Evolutionary conservation across 2,113 vertebrate species (phyloP), one percentile per base, ranked within the genome.

Genomic region (Ageneiosus marmoratus): DNA sequence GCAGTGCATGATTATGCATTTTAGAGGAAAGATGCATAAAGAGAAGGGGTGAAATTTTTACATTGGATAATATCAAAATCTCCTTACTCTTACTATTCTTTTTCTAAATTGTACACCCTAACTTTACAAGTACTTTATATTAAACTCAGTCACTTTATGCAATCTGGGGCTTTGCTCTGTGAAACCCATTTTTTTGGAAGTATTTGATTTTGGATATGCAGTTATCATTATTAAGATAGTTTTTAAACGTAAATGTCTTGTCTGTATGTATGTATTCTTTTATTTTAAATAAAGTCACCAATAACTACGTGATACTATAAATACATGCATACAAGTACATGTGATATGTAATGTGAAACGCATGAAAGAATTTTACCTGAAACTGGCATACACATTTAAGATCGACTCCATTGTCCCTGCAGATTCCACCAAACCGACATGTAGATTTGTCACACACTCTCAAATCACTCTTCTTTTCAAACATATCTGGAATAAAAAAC

Each of bases 361-460:
- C 24, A 78, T 16, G 27, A 63, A 11, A 41, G 4, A 22, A 11
- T 4, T 50, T 95, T 94, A 99, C 98, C 88, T 98, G 95, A 92
- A 99, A 98, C 56, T 96, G 96, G 91, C 98, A 99, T 0, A 95
- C 95, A 91, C 98, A 99, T 90, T 97, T 98, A 93, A 97, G 92
- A 87, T 95, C 95, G 5, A 95, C 95, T 0, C 96, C 95, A 69
- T 95, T 97, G 89, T 98, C 96, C 15, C 95, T 95, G 89, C 98
- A 99, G 84, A 94, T 93, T 69, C 97, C 98, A 91, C 95, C 97
- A 0, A 95, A 98, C 87, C 95, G 97, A 93, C 98, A 99, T 0
- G 97, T 96, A 0, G 95, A 94, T 15, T 97, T 94, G 85, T 98
- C 97, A 87, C 98, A 99, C 77, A 94, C 93, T 56, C 94, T 94